Conservation (phyloP, 1,140 invertebrate species). For the Sweltsa coloradensis region DNA sequence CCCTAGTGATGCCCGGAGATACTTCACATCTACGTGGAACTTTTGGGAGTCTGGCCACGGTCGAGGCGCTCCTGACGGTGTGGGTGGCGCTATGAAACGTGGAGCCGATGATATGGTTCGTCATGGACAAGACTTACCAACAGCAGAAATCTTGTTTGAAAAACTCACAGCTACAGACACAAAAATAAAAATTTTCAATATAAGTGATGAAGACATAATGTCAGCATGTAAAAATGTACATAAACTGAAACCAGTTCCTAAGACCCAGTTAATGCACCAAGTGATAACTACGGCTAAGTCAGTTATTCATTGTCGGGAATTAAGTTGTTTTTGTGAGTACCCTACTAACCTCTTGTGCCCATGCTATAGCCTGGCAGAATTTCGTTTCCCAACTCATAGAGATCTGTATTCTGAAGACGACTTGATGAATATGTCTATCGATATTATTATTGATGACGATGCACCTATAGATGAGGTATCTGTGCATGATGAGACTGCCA, state of each 20-base stretch:
- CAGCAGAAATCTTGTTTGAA: conserved; percentile 8
- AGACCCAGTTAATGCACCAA: not conserved
- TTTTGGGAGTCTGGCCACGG: conserved; percentile 32
- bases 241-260: conserved; percentile 3
- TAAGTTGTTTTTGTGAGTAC: not conserved
- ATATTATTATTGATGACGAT: too few species aligned
- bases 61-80: conserved; percentile 31
- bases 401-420: too few species aligned
- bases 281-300: not conserved
- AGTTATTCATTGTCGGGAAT: not conserved
- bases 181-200: not conserved
- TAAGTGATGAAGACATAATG: not conserved
- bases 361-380: too few species aligned
- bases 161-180: not conserved
- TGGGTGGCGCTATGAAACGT: conserved; percentile 29
- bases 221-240: not conserved
- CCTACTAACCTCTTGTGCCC: too few species aligned
- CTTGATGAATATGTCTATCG: too few species aligned
- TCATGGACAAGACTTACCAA: conserved; percentile 21
- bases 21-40: conserved; percentile 31
- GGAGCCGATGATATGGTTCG: conserved; percentile 24
- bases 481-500: too few species aligned
- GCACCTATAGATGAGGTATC: too few species aligned
- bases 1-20: too few species aligned
- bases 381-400: too few species aligned